These are phyloP conservation scores for Tupaia tana DNA, from an alignment of 2,113 vertebrate species.

Conservation along the genomic window DNA sequence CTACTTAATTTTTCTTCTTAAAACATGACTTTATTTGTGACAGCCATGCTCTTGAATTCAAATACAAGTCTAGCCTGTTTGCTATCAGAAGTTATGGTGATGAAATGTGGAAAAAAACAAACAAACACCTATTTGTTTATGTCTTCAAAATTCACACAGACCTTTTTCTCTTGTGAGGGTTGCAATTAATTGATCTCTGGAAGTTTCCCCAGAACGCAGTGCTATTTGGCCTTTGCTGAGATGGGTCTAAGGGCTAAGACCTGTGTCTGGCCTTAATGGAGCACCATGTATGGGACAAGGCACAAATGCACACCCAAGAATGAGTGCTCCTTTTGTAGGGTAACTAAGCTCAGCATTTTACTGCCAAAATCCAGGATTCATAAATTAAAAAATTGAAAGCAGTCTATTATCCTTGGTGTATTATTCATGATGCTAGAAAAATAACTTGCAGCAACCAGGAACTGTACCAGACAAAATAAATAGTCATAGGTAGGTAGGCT, in stretches of 20 bases:
- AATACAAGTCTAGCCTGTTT: neutral
- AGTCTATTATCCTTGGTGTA: constrained; percentile 47
- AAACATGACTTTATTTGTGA: neutral
- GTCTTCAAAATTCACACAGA: neutral
- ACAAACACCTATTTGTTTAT: neutral
- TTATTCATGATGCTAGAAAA: constrained; percentile 62
- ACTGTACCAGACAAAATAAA: constrained; percentile 16
- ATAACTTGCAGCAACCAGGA: neutral
- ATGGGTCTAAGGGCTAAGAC: neutral
- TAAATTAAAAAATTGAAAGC: constrained; percentile 58
- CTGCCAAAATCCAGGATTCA: neutral
- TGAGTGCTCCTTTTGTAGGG: neutral
- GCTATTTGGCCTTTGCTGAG: neutral
- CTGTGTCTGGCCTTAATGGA: fast-evolving
- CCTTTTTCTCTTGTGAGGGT: neutral
- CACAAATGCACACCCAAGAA: fast-evolving
- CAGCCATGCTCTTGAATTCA: neutral
- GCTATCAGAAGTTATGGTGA: neutral
- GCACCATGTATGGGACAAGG: fast-evolving
- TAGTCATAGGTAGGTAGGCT: neutral
- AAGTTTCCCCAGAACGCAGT: neutral
- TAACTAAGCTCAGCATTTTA: neutral
- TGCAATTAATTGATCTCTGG: neutral
- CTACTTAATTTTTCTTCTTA: neutral
- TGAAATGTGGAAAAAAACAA: neutral